Evolutionary conservation across 2,113 vertebrate genomes (phyloP).

Genomic region (Ardeotis arabs): DNA sequence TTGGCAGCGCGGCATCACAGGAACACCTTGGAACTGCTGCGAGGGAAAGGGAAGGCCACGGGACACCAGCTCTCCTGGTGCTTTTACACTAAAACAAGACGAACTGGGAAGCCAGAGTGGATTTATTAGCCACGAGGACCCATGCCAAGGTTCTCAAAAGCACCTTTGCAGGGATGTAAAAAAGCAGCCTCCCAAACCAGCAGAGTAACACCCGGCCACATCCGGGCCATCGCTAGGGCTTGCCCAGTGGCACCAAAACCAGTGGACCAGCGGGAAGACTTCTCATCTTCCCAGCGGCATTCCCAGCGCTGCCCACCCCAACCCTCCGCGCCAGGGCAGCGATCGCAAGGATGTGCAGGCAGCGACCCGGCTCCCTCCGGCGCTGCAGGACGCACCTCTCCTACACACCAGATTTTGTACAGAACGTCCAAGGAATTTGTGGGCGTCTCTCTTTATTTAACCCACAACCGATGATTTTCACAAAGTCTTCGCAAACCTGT

Average conservation of each 20-base stretch:
- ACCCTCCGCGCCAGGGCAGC: not conserved
- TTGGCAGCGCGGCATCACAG: not conserved
- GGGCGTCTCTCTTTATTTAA: not conserved
- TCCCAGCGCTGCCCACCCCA: not conserved
- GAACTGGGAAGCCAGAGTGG: not conserved
- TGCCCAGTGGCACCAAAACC: not conserved
- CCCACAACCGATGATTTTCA: not conserved
- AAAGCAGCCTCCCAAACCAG: not conserved
- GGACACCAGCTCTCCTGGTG: not conserved
- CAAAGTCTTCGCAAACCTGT: not conserved
- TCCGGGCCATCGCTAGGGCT: not conserved
- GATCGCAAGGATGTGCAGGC: accelerated
- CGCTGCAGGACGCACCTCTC: not conserved
- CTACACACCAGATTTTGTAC: too few species aligned
- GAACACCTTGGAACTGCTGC: not conserved
- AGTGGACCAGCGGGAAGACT: too few species aligned
- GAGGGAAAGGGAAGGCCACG: not conserved
- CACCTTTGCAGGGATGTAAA: not conserved
- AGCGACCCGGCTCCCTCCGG: not conserved
- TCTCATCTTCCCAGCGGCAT: accelerated
- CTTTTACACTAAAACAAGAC: not conserved
- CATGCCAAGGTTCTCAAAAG: not conserved
- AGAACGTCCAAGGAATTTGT: not conserved
- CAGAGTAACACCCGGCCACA: not conserved
- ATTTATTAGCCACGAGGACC: not conserved